Conservation (phyloP, 2,113 vertebrate species). For the Nannospalax galili region DNA sequence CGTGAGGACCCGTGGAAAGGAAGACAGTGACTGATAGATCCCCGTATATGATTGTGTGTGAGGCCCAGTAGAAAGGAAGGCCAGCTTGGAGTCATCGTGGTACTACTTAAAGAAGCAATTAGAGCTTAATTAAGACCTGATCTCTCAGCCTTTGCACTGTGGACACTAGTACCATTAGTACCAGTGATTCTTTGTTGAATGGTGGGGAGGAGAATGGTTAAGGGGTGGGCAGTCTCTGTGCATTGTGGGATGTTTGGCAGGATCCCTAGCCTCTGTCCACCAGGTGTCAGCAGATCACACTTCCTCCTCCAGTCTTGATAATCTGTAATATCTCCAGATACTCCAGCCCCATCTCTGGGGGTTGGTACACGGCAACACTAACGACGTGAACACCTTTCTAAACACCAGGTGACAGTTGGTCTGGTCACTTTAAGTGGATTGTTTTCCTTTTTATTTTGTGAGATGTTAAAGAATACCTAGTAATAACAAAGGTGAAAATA, state of each 20-base stretch:
- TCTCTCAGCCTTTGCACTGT: accelerated
- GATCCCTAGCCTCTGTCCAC: background rate
- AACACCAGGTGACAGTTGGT: background rate
- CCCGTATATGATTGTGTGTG: background rate
- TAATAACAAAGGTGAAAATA: background rate
- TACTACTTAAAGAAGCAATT: accelerated
- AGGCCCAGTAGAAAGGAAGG: background rate
- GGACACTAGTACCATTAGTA: background rate
- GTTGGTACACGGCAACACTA: background rate
- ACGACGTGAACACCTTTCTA: background rate
- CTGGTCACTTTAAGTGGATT: background rate
- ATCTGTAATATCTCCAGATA: background rate
- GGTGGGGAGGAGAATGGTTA: background rate
- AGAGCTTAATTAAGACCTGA: background rate
- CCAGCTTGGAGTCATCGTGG: accelerated
- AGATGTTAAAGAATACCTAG: background rate
- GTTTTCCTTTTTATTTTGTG: background rate
- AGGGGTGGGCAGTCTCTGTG: background rate
- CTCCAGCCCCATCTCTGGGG: background rate
- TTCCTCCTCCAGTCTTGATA: background rate
- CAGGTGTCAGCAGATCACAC: background rate
- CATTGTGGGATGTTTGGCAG: background rate
- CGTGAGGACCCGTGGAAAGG: background rate
- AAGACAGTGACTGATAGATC: background rate
- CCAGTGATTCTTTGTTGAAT: background rate